Evolutionary conservation across 92 coral and sea anemone species (phyloP), one percentile per base, ranked within the genome.

Genomic region (Heliopora coerulea): DNA sequence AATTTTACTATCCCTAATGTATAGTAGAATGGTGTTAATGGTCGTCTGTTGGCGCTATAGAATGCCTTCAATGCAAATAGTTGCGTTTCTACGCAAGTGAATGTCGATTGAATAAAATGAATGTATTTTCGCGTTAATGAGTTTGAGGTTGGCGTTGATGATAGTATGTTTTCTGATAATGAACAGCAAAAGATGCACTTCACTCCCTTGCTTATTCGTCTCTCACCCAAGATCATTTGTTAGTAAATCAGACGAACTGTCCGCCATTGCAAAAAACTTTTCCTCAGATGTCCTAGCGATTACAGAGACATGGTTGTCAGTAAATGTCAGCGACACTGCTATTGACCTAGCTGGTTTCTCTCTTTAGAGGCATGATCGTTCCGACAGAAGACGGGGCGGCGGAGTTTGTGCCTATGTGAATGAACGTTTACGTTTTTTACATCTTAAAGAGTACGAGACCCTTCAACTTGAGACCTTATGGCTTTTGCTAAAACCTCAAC

Each of bases 241-340:
- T 8, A 65, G 27, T 32, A 65, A 46, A 39, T 28, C 33, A 18
- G 73, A 65, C 34, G 54, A 65, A 17, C 59, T 65, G 23, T 21
- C 73, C 18, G 33, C 62, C 34, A 65, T 39, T 27, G 73, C 33
- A 4, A 19, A 12, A 19, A 34, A 23, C 54, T 23, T 0, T 65
- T 65, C 57, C 18, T 13, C 73, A 12, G 73, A 39, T 28, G 37
- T 65, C 39, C 56, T 65, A 2, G 73, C 46, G 2, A 65, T 65
- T 44, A 65, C 54, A 17, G 73, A 64, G 72, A 65, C 73, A 1
- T 65, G 73, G 73, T 54, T 34, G 42, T 65, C 57, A 6, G 46
- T 9, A 65, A 65, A 65, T 21, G 56, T 65, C n/a, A 10, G 56
- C 21, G n/a, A 35, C 21, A 28, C 73, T 28, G 56, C 73, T 1